phyloP scores from a whole-genome alignment of 2,113 vertebrate genomes.

The Tyto alba region DNA sequence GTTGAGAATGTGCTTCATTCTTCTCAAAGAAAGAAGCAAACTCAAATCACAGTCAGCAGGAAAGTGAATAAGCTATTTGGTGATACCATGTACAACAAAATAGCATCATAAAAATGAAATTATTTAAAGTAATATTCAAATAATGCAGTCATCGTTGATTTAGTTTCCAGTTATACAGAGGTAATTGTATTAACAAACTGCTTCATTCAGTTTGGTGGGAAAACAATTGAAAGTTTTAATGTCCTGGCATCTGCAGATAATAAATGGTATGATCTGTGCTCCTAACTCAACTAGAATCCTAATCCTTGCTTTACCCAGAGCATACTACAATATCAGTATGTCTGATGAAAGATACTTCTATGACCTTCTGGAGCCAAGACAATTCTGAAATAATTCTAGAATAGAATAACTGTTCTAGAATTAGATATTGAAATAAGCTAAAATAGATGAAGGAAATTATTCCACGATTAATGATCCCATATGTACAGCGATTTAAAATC shows the following conservation, averaged over 20 bases:
- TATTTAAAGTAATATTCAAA: slow-evolving; percentile 71
- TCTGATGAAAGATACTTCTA: neutral
- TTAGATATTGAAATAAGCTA: neutral
- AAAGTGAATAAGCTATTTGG: slow-evolving; percentile 65
- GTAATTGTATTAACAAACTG: slow-evolving; percentile 66
- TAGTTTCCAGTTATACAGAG: slow-evolving; percentile 71
- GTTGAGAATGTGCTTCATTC: neutral
- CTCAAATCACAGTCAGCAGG: slow-evolving; percentile 41
- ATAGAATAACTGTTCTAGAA: neutral
- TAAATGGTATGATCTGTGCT: slow-evolving; percentile 57
- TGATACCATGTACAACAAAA: slow-evolving; percentile 53
- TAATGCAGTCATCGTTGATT: slow-evolving; percentile 62
- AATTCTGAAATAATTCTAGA: neutral
- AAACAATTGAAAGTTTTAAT: slow-evolving; percentile 64
- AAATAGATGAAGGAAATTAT: neutral
- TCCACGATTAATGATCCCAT: neutral
- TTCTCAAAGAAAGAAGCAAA: slow-evolving; percentile 15
- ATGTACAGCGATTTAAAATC: neutral
- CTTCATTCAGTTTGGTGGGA: slow-evolving; percentile 62
- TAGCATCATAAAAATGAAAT: slow-evolving; percentile 65
- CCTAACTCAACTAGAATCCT: slow-evolving; percentile 38
- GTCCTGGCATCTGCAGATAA: slow-evolving; percentile 50
- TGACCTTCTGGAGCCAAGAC: neutral
- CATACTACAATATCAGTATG: neutral
- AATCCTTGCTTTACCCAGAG: slow-evolving; percentile 39